Evolutionary conservation across 2,888 invertebrate species (phyloP), one percentile per base, ranked within the genome.

Genomic region (Caenorhabditis doughertyi): DNA sequence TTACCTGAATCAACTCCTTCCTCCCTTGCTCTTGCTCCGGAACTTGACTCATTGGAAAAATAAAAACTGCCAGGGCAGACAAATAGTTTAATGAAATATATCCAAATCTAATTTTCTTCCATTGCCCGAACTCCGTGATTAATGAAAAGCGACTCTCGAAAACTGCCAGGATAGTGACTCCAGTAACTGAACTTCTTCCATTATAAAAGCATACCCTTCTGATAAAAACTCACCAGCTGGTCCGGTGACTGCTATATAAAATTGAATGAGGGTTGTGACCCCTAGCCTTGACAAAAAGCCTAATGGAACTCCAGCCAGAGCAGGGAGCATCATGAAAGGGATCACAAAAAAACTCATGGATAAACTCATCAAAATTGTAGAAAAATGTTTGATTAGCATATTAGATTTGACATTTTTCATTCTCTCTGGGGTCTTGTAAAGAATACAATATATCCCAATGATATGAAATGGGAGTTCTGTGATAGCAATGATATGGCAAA

Each of bases 251-350:
- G 42, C 60, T 8, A 60, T 25, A 42, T 60, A 60, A 23, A 60
- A 25, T 60, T 60, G 60, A 21, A 42, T 21, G 9, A 23, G 25
- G 7, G 21, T 25, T 7, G 60, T 23, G 5, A 60, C 42, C 4
- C n/a, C 18, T 5, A 60, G 16, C 25, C 25, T 60, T 0, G 60
- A 60, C 0, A 60, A 21, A 11, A 42, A 5, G 0, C 60, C 60
- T n/a, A 60, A 11, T 16, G 60, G 60, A 25, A 60, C 60, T 4
- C 60, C 60, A 11, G 60, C 60, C 2, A 60, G 8, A 7, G 60
- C 60, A 23, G 60, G 60, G 25, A 60, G 60, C 60, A 60, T 60
- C 60, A 60, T 60, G n/a, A 25, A 60, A 5, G 60, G 60, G 21
- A 60, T 60, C 39, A 60, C 25, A 2, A 60, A 60, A 7, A 60